Conservation (phyloP, 2,888 invertebrate species). For the Cylindroiulus punctatus region DNA sequence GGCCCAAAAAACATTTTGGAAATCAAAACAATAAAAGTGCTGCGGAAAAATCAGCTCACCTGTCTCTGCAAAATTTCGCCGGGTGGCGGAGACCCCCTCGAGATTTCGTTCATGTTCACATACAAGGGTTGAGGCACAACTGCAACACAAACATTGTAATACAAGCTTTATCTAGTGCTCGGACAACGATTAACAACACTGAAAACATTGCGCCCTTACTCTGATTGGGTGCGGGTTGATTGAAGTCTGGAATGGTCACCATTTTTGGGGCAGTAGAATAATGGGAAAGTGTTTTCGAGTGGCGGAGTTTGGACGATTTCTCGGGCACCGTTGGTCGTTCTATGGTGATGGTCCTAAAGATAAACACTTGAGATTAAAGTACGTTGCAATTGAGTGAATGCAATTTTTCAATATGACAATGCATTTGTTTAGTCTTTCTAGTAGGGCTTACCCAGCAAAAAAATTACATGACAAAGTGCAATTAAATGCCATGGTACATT, state of each 20-base stretch:
- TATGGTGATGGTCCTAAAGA: conserved; percentile 49
- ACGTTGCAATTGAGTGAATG: too few relatives aligned
- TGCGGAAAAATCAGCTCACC: too few relatives aligned
- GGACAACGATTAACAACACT: too few relatives aligned
- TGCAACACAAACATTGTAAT: conserved; percentile 60
- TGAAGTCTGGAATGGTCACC: conserved; percentile 64
- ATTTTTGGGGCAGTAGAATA: conserved; percentile 58
- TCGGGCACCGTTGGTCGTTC: conserved; percentile 73
- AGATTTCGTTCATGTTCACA: conserved; percentile 85
- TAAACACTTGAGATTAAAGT: too few relatives aligned
- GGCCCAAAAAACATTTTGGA: too few relatives aligned
- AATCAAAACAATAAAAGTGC: too few relatives aligned
- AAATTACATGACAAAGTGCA: too few relatives aligned
- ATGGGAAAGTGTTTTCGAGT: conserved; percentile 56
- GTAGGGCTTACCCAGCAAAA: too few relatives aligned
- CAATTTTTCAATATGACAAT: too few relatives aligned
- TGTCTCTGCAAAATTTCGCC: conserved; percentile 36
- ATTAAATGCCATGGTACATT: too few relatives aligned
- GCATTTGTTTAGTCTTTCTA: too few relatives aligned
- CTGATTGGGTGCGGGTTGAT: conserved; percentile 64
- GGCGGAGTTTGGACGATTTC: conserved; percentile 58
- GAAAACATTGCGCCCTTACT: conserved; percentile 61
- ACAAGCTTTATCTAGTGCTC: too few relatives aligned
- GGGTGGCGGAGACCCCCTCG: conserved; percentile 15
- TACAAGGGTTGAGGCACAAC: conserved; percentile 79